These are phyloP conservation scores for Porites australiensis DNA, from an alignment of 64 coral and sea anemone species.

Conservation along the genomic window DNA sequence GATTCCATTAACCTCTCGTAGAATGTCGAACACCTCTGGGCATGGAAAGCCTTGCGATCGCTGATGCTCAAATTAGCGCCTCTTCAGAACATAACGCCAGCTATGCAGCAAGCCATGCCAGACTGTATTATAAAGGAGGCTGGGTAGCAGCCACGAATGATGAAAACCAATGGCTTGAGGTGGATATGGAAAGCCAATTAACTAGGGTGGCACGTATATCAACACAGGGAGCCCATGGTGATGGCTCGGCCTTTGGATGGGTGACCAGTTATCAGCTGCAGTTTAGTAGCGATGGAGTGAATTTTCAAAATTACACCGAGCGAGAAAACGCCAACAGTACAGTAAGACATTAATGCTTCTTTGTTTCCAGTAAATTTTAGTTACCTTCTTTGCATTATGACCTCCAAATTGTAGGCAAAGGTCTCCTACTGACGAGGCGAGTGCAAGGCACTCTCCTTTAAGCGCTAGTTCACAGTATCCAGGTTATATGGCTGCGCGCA, in stretches of 20 bases:
- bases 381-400: neutral
- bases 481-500: too few relatives aligned
- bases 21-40: neutral
- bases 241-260: neutral
- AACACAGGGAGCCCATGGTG: conserved; percentile 5
- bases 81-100: neutral
- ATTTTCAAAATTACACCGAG: neutral
- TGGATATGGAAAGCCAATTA: neutral
- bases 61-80: conserved; percentile 2
- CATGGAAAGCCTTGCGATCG: neutral
- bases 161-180: neutral
- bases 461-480: too few relatives aligned
- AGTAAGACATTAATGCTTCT: neutral
- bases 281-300: neutral
- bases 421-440: too few relatives aligned
- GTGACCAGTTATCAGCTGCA: neutral
- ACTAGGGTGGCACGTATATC: neutral
- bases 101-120: neutral
- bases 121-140: neutral
- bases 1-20: neutral
- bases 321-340: neutral
- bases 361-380: neutral
- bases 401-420: too few relatives aligned
- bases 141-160: neutral
- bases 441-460: too few relatives aligned